Percentiles rank a stretch among this genome's conserved stretches.
These are phyloP conservation scores for Cephus spinipes DNA, from an alignment of 2,888 invertebrate species.

Conservation along the genomic window DNA sequence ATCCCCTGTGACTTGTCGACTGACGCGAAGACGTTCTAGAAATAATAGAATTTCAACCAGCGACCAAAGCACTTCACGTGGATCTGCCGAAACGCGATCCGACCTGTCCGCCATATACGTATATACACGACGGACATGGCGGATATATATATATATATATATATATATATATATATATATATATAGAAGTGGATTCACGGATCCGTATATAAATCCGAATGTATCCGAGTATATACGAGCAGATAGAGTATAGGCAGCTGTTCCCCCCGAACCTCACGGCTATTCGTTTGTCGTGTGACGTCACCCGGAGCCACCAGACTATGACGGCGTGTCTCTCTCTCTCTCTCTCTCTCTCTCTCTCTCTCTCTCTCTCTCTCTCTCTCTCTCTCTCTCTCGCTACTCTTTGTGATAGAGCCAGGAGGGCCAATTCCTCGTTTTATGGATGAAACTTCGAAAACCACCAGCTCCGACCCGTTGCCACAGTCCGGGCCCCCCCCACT, in stretches of 20 bases:
- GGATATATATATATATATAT: too few relatives aligned
- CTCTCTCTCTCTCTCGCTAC: background rate
- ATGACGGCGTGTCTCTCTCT: slow-evolving; percentile 6
- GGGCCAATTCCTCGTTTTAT: background rate
- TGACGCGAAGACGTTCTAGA: too few relatives aligned
- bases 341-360: too few relatives aligned
- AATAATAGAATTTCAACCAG: too few relatives aligned
- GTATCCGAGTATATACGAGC: background rate
- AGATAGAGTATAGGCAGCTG: background rate
- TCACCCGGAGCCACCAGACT: slow-evolving; percentile 10
- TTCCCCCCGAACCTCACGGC: background rate
- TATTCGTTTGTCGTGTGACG: slow-evolving; percentile 7
- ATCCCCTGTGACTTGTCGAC: too few relatives aligned
- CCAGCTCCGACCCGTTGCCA: too few relatives aligned
- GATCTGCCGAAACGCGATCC: too few relatives aligned
- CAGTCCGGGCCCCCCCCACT: too few relatives aligned
- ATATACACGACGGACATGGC: too few relatives aligned
- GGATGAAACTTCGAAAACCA: background rate
- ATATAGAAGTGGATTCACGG: background rate
- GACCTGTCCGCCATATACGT: too few relatives aligned
- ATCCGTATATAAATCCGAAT: background rate
- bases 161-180: background rate
- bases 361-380: too few relatives aligned
- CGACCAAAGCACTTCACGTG: too few relatives aligned
- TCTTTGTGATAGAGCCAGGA: slow-evolving; percentile 9